Evolutionary conservation across 2,113 vertebrate species (phyloP).

Genomic region (Ifrita kowaldi): DNA sequence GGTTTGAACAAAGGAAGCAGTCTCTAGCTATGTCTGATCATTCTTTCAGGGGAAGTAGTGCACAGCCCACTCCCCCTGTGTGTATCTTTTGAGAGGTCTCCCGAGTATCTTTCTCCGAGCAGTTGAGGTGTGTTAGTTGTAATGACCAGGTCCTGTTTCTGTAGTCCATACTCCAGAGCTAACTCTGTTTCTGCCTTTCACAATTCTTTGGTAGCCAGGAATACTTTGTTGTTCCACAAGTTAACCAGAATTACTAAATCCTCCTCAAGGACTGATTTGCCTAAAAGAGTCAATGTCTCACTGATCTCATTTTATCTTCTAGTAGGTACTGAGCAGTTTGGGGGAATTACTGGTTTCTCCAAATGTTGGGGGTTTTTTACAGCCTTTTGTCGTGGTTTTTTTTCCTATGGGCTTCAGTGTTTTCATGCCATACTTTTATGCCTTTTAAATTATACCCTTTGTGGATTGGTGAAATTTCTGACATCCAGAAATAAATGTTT

Average conservation of each 20-base stretch:
- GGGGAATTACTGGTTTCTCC: neutral
- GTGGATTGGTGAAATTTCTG: neutral
- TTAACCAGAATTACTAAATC: neutral
- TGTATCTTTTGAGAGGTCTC: neutral
- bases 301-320: neutral
- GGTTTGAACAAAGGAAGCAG: neutral
- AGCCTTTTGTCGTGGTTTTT: neutral
- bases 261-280: neutral
- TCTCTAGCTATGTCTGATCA: neutral
- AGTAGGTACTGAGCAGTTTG: neutral
- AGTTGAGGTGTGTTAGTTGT: neutral
- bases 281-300: neutral
- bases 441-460: neutral
- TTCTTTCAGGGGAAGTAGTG: neutral
- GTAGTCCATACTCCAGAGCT: neutral
- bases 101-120: accelerated
- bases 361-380: neutral
- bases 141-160: neutral
- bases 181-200: neutral
- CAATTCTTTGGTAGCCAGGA: neutral
- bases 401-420: neutral
- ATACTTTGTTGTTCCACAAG: neutral
- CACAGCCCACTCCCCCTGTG: neutral
- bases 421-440: neutral
- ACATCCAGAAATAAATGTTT: neutral